Conservation (phyloP, 2,113 vertebrate species). For the Heterocephalus glaber region DNA sequence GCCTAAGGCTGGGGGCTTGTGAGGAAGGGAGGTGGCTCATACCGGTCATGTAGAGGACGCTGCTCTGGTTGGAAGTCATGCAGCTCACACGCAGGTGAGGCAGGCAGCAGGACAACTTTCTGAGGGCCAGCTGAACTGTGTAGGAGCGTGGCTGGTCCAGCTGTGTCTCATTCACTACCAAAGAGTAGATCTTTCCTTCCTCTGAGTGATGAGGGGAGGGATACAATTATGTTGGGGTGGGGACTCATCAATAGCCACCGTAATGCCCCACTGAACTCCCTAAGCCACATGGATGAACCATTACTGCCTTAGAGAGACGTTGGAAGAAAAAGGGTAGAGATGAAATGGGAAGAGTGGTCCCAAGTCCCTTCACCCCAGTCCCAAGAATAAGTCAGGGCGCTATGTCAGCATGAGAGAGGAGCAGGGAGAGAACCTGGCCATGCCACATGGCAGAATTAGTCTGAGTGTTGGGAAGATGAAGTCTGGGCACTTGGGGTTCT, state of each 20-base stretch:
- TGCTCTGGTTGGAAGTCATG: slow-evolving; percentile 84
- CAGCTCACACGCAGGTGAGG: slow-evolving; percentile 78
- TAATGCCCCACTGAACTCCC: background rate
- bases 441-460: slow-evolving; percentile 8
- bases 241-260: background rate
- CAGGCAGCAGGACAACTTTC: slow-evolving; percentile 81
- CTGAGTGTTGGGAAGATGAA: background rate
- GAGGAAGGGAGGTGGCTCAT: background rate
- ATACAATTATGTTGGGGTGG: background rate
- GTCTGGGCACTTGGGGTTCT: background rate
- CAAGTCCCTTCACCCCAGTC: background rate
- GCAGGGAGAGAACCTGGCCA: background rate
- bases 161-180: slow-evolving; percentile 84
- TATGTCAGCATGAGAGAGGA: background rate
- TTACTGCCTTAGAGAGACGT: background rate
- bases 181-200: slow-evolving; percentile 84
- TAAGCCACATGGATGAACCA: background rate
- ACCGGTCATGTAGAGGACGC: slow-evolving; percentile 84
- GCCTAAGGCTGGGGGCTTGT: background rate
- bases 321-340: background rate
- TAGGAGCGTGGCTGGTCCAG: slow-evolving; percentile 82
- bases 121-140: slow-evolving; percentile 81
- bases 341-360: background rate
- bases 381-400: background rate
- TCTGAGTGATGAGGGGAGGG: slow-evolving; percentile 66